phyloP scores from a whole-genome alignment of 2,797 vertebrate genomes.

The Peromyscus attwateri region DNA sequence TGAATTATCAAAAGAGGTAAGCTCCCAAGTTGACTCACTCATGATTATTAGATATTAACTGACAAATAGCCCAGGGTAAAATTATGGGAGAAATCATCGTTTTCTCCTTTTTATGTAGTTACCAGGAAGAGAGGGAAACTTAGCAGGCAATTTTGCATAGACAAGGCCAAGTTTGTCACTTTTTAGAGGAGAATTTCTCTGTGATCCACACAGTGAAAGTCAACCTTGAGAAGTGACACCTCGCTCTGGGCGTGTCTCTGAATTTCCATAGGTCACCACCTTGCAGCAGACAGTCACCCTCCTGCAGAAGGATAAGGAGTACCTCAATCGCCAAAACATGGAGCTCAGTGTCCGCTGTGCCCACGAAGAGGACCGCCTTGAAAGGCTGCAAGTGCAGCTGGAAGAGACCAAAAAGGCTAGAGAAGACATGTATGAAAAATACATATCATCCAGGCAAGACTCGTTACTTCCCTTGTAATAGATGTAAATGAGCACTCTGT shows the following conservation, averaged over 20 bases:
- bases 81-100: not conserved
- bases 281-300: constrained; percentile 94
- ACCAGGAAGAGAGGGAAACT: not conserved
- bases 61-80: not conserved
- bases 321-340: constrained; percentile 96
- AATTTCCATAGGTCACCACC: constrained; percentile 90
- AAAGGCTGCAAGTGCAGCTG: constrained; percentile 95
- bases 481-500: not conserved
- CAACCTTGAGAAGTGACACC: not conserved
- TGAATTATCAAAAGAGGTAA: constrained; percentile 95
- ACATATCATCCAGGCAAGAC: constrained; percentile 94
- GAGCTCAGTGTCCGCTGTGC: constrained; percentile 96
- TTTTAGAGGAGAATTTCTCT: not conserved
- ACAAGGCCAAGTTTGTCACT: constrained; percentile 9
- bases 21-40: not conserved
- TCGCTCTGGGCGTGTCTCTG: constrained; percentile 59
- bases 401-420: constrained; percentile 96
- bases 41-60: not conserved
- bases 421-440: constrained; percentile 98
- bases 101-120: constrained; percentile 57
- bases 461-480: constrained; percentile 2
- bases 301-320: constrained; percentile 98
- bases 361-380: constrained; percentile 95
- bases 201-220: not conserved
- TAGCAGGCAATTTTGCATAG: not conserved